Evolutionary conservation across 2,888 invertebrate genomes (phyloP).

Genomic region (Himalopsyche japonica): DNA sequence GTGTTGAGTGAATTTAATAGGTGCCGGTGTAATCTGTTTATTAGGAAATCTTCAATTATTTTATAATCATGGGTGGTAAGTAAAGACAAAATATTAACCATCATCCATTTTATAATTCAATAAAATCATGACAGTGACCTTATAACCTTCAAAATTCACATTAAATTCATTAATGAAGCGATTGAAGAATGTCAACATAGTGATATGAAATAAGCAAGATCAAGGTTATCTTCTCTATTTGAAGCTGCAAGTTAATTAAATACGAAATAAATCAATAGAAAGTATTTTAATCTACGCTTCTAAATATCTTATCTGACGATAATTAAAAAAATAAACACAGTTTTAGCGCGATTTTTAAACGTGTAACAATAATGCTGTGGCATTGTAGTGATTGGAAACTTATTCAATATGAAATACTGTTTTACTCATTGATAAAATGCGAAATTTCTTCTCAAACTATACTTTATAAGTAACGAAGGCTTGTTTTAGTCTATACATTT

Average conservation of each 20-base stretch:
- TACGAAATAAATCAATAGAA: background rate
- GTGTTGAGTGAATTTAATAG: constrained; percentile 13
- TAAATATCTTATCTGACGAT: background rate
- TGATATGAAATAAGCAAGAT: constrained; percentile 8
- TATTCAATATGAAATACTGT: background rate
- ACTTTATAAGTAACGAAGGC: too few species aligned
- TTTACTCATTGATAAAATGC: too few species aligned
- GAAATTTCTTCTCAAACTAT: too few species aligned
- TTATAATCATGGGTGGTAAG: constrained; percentile 32
- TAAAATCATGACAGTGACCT: background rate
- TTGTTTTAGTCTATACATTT: too few species aligned
- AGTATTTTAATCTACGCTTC: background rate
- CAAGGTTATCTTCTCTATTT: constrained; percentile 7
- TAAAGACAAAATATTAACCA: background rate
- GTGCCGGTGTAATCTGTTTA: constrained; percentile 28
- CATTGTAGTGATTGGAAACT: background rate
- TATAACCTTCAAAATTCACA: constrained; percentile 8
- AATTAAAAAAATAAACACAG: background rate
- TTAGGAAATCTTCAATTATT: constrained; percentile 3
- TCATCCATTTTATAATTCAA: background rate
- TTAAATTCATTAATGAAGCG: background rate
- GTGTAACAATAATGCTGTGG: background rate
- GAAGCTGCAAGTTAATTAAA: background rate
- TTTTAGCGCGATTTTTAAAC: background rate
- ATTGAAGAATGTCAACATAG: constrained; percentile 24